Evolutionary conservation across 2,113 vertebrate species (phyloP).

Genomic region (Rattus norvegicus): DNA sequence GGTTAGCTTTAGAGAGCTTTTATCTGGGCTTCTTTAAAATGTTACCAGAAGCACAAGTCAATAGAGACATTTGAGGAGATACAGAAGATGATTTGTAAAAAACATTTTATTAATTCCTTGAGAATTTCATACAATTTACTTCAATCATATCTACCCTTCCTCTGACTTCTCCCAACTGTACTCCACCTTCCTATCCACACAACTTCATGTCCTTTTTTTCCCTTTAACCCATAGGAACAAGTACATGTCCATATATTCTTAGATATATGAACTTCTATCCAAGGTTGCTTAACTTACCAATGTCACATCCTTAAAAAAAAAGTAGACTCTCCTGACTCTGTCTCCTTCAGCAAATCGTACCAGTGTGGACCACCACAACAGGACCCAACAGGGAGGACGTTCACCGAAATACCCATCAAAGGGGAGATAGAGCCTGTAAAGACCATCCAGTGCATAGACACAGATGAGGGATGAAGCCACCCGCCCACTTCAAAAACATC

Average conservation of each 20-base stretch:
- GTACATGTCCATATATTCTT: not conserved
- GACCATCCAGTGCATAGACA: no score
- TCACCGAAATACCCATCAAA: no score
- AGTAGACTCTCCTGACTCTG: not conserved
- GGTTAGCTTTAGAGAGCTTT: not conserved
- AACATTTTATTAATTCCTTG: not conserved
- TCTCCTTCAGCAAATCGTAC: no score
- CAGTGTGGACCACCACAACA: no score
- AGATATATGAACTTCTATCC: not conserved
- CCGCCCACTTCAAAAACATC: no score
- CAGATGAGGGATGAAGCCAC: no score
- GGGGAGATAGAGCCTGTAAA: no score
- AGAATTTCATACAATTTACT: not conserved
- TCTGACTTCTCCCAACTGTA: not conserved
- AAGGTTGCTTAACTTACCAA: not conserved
- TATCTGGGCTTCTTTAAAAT: conserved; percentile 14
- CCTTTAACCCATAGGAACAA: not conserved
- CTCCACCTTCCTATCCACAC: not conserved
- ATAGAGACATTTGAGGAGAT: not conserved
- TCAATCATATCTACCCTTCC: no score
- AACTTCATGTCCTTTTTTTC: not conserved
- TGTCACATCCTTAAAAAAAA: not conserved
- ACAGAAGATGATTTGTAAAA: not conserved
- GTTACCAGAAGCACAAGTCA: not conserved
- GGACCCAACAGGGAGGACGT: no score